Percentiles rank a stretch among this genome's conserved stretches.
Conservation (phyloP, 2,113 vertebrate genomes). For the Dasyprocta punctata region DNA sequence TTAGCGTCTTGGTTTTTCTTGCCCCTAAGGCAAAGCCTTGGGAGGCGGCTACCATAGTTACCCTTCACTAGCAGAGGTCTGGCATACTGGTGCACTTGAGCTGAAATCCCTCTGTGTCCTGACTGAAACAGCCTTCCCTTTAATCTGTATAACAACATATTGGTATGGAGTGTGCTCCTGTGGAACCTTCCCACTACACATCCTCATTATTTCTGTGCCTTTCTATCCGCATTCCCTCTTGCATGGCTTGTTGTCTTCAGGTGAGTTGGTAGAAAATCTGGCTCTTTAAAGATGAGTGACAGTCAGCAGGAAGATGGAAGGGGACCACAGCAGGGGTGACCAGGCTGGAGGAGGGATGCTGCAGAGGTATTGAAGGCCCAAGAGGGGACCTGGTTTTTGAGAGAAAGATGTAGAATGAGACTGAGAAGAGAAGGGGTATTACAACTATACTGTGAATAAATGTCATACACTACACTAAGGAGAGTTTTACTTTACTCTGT, state of each 20-base stretch:
- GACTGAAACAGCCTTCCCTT: not conserved
- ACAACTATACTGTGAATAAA: not conserved
- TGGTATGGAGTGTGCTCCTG: not conserved
- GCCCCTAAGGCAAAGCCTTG: not conserved
- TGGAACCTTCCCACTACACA: not conserved
- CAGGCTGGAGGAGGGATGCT: not conserved
- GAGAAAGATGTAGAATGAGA: not conserved
- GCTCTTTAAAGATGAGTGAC: not conserved
- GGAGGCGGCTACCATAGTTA: not conserved
- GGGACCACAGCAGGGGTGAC: not conserved
- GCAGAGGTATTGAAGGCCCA: not conserved
- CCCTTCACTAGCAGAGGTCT: not conserved
- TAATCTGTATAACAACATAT: not conserved
- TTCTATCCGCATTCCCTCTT: not conserved
- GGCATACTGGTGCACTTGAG: not conserved
- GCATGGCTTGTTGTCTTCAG: not conserved
- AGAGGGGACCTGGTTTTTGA: not conserved
- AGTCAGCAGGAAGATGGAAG: not conserved
- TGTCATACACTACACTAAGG: not conserved
- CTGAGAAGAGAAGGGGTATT: not conserved
- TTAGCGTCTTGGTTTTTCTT: not conserved
- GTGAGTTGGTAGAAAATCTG: not conserved
- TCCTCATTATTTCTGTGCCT: not conserved
- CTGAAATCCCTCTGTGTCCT: not conserved
- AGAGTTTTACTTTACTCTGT: not conserved